Base-by-base conservation (phyloP, 1,140 invertebrate genomes). In the Drosophila nasuta region DNA sequence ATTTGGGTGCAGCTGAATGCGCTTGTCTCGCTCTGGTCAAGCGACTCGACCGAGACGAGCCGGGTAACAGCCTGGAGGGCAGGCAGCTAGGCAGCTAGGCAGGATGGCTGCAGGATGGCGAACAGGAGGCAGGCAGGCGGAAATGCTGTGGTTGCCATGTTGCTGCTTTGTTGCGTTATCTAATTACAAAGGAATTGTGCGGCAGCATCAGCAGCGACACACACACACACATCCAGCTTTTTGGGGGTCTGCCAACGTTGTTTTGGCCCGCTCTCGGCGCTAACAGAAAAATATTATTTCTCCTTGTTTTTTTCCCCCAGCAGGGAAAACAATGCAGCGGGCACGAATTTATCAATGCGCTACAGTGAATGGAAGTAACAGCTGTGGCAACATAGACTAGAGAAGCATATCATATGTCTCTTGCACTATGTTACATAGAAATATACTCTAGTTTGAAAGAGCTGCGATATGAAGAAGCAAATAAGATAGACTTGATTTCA, bases 111-210 rank as follows among this genome's bases (percentile, higher is more conserved):
- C 20, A 20, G 20, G 20, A 20, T 20, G 20, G 33, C 35, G 8
- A 10, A 8, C 7, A 10, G 7, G 35, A 38, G 35, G 35, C 35
- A 38, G 58, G 58, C 33, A 25, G 77, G 46, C 83, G 83, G 85
- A 80, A 69, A 70, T 76, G 75, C 77, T 81, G 71, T 25, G 75
- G 83, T 75, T 62, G 64, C 43, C 69, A 70, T 88, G 83, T 88
- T 87, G 83, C 64, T 89, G 75, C 81, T 74, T 66, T 89, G 85
- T 81, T 81, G 77, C 78, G 85, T 81, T 89, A 89, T 89, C 85
- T 89, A 89, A 89, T 89, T 89, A 89, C 85, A 85, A 89, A 89
- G 86, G 85, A 89, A 89, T 89, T 74, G 81, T 88, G 85, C 69
- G 76, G 79, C 76, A 79, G 56, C 51, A 33, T 52, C 51, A 51